Evolutionary conservation across 2,797 vertebrate species (phyloP).

Genomic region (Aplochiton taeniatus): DNA sequence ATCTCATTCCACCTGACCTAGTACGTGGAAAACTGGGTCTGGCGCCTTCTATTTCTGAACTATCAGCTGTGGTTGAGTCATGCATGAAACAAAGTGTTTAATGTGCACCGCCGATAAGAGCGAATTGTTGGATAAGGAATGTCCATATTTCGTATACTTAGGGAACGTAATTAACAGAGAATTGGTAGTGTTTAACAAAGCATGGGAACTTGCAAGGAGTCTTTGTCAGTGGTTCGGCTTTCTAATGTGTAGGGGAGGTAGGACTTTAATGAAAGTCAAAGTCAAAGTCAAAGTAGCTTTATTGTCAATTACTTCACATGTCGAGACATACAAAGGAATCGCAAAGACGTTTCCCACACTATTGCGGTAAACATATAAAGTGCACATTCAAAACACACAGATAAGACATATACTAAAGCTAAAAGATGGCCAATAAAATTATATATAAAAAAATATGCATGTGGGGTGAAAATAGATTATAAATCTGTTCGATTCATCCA

Average conservation of each 20-base stretch:
- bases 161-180: constrained; percentile 50
- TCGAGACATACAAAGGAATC: too few relatives aligned
- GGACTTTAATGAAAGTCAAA: background rate
- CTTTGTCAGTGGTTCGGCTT: constrained; percentile 57
- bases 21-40: constrained; percentile 44
- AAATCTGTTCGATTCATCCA: too few relatives aligned
- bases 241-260: constrained; percentile 31
- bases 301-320: too few relatives aligned
- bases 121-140: constrained; percentile 44
- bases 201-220: constrained; percentile 58
- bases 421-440: too few relatives aligned
- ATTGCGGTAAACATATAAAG: too few relatives aligned
- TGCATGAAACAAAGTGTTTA: constrained; percentile 59
- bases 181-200: constrained; percentile 30
- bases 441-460: too few relatives aligned
- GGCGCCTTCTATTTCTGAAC: constrained; percentile 51
- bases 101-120: constrained; percentile 70
- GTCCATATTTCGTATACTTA: constrained; percentile 66
- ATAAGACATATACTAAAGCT: too few relatives aligned
- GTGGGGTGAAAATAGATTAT: too few relatives aligned
- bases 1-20: constrained; percentile 42
- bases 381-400: too few relatives aligned
- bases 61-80: constrained; percentile 65
- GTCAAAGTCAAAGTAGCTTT: too few relatives aligned
- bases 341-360: too few relatives aligned